Evolutionary conservation across 1,140 invertebrate genomes (phyloP), one percentile per base, ranked within the genome.

Genomic region (Vanessa tameamea): DNA sequence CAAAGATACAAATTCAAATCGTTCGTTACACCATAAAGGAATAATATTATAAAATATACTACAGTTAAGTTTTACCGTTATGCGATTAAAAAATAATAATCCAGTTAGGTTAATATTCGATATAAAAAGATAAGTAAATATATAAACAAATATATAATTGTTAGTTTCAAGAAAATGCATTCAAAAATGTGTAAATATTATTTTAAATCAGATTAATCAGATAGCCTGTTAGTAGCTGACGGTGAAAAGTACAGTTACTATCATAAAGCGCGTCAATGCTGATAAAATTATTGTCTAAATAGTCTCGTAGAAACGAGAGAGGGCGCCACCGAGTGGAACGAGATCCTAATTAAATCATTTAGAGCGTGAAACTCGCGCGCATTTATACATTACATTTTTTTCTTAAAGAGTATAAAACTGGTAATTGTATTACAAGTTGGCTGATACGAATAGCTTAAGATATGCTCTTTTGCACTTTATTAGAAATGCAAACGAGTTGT

Each of bases 291-390:
- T 82, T 80, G 81, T 83, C 81, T 87, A 85, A 88, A 88, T 85
- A 85, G 79, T 87, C 83, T 83, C 70, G 75, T 81, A 87, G 87
- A 88, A 87, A 87, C 81, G 83, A 82, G 85, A 89, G 86, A 87
- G 79, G 88, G 80, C 74, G 71, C 74, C 79, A 63, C 81, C 20
- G 78, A 84, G 82, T 87, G 87, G 87, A 90, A 90, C 90, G 88
- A 72, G 87, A 82, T 91, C 90, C 90, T 90, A 92, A 92, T 92
- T 90, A 90, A 88, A 85, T 75, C 84, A 87, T 88, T 76, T 82
- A 81, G 89, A 90, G 87, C 89, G 86, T 86, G 76, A 85, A 84
- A 81, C 85, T 80, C 80, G 80, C 80, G 80, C 51, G 37, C 51
- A 59, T 70, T 74, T 47, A 53, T 64, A 65, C 63, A 70, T 75